These are phyloP conservation scores for Hipparchia semele DNA, from an alignment of 2,888 invertebrate species.

Conservation along the genomic window DNA sequence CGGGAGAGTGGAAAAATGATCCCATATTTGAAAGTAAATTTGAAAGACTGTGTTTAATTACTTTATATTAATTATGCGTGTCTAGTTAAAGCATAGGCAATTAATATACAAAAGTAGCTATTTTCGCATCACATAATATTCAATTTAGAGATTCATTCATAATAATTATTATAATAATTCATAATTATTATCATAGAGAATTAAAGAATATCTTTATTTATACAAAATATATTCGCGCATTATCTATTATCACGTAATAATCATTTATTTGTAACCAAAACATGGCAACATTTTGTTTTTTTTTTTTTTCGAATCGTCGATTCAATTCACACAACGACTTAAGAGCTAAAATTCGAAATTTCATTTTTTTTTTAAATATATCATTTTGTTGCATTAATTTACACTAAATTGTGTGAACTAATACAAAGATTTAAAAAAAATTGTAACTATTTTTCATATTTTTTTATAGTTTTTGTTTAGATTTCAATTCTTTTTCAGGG, in stretches of 20 bases:
- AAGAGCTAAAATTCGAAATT: constrained; percentile 49
- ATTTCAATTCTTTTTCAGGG: constrained; percentile 88
- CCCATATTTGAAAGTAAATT: neutral
- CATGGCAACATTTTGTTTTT: constrained; percentile 68
- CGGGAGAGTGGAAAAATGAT: neutral
- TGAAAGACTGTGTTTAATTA: neutral
- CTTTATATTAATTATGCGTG: constrained; percentile 1
- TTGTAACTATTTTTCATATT: constrained; percentile 47
- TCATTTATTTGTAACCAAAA: constrained; percentile 70
- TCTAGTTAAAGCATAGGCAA: neutral
- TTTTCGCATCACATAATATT: neutral
- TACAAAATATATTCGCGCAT: constrained; percentile 48
- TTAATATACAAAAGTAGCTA: neutral
- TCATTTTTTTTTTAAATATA: constrained; percentile 45
- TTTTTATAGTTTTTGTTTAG: constrained; percentile 37
- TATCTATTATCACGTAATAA: constrained; percentile 62
- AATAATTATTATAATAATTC: neutral
- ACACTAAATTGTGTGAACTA: constrained; percentile 60
- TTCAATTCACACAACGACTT: constrained; percentile 61
- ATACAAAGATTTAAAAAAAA: constrained; percentile 53
- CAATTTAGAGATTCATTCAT: constrained; percentile 3
- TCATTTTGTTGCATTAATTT: constrained; percentile 57
- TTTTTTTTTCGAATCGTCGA: constrained; percentile 46
- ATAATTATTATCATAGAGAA: neutral
- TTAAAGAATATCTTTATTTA: constrained; percentile 48